Conservation (phyloP, 2,113 vertebrate genomes). For the Heteronetta atricapilla region DNA sequence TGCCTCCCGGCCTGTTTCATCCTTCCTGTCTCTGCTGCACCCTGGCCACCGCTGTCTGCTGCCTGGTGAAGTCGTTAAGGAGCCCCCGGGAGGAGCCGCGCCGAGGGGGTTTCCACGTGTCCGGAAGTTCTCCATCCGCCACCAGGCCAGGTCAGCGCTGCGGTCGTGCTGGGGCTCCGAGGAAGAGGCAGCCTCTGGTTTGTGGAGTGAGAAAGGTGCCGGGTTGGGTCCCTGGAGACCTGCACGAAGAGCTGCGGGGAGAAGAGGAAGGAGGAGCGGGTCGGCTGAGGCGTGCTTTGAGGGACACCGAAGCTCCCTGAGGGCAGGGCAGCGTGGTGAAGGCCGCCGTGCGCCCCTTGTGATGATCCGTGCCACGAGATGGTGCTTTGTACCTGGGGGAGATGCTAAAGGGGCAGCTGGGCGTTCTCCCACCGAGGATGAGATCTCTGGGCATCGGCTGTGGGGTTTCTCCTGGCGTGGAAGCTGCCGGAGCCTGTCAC, state of each 20-base stretch:
- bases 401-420: not conserved
- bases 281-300: not conserved
- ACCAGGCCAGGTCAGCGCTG: not conserved
- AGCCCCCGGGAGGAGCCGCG: not conserved
- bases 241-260: not conserved
- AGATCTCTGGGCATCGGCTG: not conserved
- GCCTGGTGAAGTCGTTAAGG: not conserved
- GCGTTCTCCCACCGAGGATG: not conserved
- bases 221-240: not conserved
- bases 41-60: not conserved
- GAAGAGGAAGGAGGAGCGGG: not conserved
- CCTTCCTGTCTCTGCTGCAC: not conserved
- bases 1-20: not conserved
- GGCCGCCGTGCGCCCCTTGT: not conserved
- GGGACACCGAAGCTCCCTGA: not conserved
- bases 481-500: not conserved
- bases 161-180: not conserved
- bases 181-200: rapidly evolving
- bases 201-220: not conserved
- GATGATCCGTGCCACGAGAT: not conserved
- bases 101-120: not conserved
- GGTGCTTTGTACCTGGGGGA: not conserved
- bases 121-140: not conserved
- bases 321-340: not conserved
- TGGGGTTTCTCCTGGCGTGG: not conserved